Evolutionary conservation across 2,113 vertebrate genomes (phyloP), one percentile per base, ranked within the genome.

Genomic region (Aspidoscelis tigris): DNA sequence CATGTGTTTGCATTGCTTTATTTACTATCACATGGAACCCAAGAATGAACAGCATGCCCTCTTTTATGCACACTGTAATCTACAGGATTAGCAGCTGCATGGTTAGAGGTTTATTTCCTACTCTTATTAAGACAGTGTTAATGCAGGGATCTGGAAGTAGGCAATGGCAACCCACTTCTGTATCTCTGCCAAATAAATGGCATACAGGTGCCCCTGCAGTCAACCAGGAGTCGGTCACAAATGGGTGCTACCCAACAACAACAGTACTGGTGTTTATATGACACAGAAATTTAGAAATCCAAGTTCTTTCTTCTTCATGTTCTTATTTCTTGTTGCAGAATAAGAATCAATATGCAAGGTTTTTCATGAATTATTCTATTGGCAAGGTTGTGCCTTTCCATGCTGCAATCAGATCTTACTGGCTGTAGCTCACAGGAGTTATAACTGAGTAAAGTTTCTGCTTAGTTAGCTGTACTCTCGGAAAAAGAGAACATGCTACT

Each of bases 21-120:
- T 88, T 92, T 90, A 94, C 86, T 88, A 91, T 92, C 79, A 89
- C 0, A 82, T 66, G 86, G 84, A 89, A 90, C 79, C 72, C 84
- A 88, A 90, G 89, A 93, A 90, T 86, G 89, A 95, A 91, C 86
- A 92, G 89, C 89, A 55, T 84, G 82, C 86, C 74, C 89, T 87
- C 90, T 94, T 91, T 91, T 66, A 86, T 79, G 79, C 86, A 58
- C 9, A 92, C 88, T 78, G 81, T 78, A 76, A 88, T 88, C 89
- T 87, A 88, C 5, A 86, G 82, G 86, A 94, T 89, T 79, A 95
- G 90, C 92, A 96, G 94, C 91, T 95, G 95, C 88, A 90, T 79
- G 73, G 82, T 89, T 93, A 87, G 91, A 92, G 93, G 90, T 89
- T 87, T 78, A 61, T 18, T 79, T 26, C 88, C 90, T 55, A 61